Evolutionary conservation across 2,113 vertebrate genomes (phyloP).

Genomic region (Cathartes aura): DNA sequence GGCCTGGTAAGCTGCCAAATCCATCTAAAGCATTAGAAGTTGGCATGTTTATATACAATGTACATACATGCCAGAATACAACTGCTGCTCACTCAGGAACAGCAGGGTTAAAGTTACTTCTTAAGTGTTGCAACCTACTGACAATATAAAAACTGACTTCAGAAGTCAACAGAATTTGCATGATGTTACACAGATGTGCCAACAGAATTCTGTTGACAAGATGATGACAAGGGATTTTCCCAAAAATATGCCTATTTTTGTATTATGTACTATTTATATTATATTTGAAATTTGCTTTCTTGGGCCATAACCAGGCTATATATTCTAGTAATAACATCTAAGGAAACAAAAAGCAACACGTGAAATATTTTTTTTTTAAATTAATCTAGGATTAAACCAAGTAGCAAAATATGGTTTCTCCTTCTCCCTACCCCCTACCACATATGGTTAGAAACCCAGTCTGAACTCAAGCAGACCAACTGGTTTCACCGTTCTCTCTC

Average conservation of each 20-base stretch:
- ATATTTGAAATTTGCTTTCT: neutral
- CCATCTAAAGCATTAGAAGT: neutral
- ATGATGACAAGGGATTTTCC: neutral
- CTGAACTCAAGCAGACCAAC: neutral
- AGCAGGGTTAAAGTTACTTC: neutral
- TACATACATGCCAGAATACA: neutral
- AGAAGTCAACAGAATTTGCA: neutral
- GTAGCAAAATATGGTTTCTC: neutral
- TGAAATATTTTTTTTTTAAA: neutral
- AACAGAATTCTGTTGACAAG: neutral
- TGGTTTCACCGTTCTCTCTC: neutral
- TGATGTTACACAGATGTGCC: neutral
- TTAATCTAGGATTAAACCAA: neutral
- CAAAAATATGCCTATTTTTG: accelerated
- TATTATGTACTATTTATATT: neutral
- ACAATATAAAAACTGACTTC: neutral
- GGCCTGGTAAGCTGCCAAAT: neutral
- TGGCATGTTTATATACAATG: neutral
- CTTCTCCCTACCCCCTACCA: neutral
- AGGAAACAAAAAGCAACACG: neutral
- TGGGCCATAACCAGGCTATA: neutral
- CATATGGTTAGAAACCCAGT: neutral
- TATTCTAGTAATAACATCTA: neutral
- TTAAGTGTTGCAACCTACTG: neutral
- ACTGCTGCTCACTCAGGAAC: neutral